Percentiles rank a stretch among this genome's conserved stretches.
phyloP scores from a whole-genome alignment of 2,113 vertebrate genomes.

The Ailuropoda melanoleuca region DNA sequence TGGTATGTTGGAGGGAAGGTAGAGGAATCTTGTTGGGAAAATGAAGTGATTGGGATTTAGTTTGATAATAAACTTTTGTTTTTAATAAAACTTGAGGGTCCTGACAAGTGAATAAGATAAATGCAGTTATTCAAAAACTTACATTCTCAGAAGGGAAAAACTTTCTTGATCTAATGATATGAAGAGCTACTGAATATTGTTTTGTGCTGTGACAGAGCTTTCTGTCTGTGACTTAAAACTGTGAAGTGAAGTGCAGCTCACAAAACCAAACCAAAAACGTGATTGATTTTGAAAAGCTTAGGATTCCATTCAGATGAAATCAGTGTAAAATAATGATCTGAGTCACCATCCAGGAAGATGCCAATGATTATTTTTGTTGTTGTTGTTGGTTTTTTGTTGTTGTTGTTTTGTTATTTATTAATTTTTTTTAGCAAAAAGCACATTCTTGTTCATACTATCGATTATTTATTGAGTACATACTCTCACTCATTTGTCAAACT shows the following conservation, averaged over 20 bases:
- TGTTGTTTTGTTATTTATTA: background rate
- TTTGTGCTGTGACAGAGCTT: background rate
- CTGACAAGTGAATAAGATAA: background rate
- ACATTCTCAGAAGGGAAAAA: background rate
- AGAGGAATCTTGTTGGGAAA: background rate
- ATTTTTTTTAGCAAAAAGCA: background rate
- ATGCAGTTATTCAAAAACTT: background rate
- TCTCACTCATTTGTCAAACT: slow-evolving; percentile 57
- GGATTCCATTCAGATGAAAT: slow-evolving; percentile 38
- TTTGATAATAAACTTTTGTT: slow-evolving; percentile 16
- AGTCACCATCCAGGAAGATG: slow-evolving; percentile 22
- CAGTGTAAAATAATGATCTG: slow-evolving; percentile 39
- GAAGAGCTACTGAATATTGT: background rate
- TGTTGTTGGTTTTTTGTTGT: background rate
- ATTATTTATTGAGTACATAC: slow-evolving; percentile 1
- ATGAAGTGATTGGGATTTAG: background rate
- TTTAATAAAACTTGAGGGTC: slow-evolving; percentile 20
- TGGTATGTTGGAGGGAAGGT: background rate
- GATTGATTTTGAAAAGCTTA: slow-evolving; percentile 47
- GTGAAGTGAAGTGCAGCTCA: background rate
- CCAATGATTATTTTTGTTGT: background rate
- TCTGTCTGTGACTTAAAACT: slow-evolving; percentile 1
- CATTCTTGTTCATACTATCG: background rate
- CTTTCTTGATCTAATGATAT: background rate
- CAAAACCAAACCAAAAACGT: background rate